Percentiles rank a stretch among this genome's conserved stretches.
Conservation (phyloP, 2,113 vertebrate species). For the Spheniscus mendiculus region DNA sequence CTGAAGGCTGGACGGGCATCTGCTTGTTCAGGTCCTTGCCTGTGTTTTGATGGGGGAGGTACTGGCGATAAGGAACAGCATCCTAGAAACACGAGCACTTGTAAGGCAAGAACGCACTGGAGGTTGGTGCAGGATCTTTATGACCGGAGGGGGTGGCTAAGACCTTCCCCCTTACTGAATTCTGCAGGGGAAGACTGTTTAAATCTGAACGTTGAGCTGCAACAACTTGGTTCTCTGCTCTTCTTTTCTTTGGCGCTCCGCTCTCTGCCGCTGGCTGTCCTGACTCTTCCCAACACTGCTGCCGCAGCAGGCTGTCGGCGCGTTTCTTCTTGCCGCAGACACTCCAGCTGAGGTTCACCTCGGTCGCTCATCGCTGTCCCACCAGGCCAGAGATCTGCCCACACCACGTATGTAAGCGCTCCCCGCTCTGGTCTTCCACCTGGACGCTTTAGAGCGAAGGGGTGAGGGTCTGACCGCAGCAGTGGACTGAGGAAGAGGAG, state of each 20-base stretch:
- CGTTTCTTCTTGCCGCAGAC: background rate
- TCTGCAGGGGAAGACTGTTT: background rate
- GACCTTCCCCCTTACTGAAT: background rate
- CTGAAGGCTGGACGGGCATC: background rate
- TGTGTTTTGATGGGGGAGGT: background rate
- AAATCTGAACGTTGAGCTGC: background rate
- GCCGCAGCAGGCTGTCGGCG: accelerated
- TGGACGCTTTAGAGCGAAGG: accelerated
- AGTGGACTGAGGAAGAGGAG: background rate
- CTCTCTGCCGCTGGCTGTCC: background rate
- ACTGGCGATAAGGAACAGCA: background rate
- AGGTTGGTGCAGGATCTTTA: background rate
- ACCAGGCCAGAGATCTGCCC: background rate
- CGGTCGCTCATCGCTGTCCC: background rate
- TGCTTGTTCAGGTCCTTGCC: background rate
- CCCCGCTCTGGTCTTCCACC: background rate
- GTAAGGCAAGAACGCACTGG: background rate
- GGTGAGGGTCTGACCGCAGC: background rate
- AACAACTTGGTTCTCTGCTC: background rate
- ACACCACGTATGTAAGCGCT: accelerated
- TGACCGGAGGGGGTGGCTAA: accelerated
- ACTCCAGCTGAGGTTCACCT: background rate
- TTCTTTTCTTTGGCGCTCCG: accelerated
- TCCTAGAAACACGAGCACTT: background rate
- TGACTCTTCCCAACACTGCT: accelerated